Base-by-base conservation (phyloP, 1,140 invertebrate species). In the Intoshia linei region DNA sequence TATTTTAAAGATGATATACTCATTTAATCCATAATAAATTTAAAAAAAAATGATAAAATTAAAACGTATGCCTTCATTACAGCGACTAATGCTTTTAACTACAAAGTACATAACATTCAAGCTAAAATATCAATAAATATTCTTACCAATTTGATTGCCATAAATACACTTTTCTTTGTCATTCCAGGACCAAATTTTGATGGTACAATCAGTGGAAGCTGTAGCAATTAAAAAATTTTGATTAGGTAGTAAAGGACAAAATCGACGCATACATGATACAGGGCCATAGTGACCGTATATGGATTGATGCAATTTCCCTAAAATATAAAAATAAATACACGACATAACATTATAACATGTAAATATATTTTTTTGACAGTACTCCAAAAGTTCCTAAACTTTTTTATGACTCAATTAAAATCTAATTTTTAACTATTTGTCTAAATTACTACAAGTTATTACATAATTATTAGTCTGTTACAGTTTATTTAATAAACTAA, bases 201-300 rank as follows among this genome's bases (percentile, higher is more conserved):
- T 77, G 0, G 84, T 92, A 54, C 84, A 93, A 57, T 95, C 90
- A 7, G 81, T 74, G 24, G 77, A 81, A 21, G 84, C 90, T 2
- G 81, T 90, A 1, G 81, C 83, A 38, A 98, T 72, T 57, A 93
- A 95, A 56, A 83, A 95, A 59, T 98, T 84, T 3, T 83, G 83
- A 21, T 78, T 87, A 34, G 92, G 78, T 57, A 87, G 93, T 54
- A 81, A 90, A 55, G 95, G 87, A 7, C 81, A 92, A n/a, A n/a
- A n/a, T 11, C 84, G 66, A 1, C 48, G 46, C 6, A 59, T 43
- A 60, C 84, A 93, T 2, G 84, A 95, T 30, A 98, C 84, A 13
- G 95, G 75, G 40, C 83, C 84, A 59, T 84, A 92, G 57, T 98
- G 90, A 1, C 84, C 84, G 60, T 87, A 95, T 15, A 98, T 70